Percentiles rank a stretch among this genome's conserved stretches.
Evolutionary conservation across 1,140 invertebrate species (phyloP).

Genomic region (Diorhabda carinulata): DNA sequence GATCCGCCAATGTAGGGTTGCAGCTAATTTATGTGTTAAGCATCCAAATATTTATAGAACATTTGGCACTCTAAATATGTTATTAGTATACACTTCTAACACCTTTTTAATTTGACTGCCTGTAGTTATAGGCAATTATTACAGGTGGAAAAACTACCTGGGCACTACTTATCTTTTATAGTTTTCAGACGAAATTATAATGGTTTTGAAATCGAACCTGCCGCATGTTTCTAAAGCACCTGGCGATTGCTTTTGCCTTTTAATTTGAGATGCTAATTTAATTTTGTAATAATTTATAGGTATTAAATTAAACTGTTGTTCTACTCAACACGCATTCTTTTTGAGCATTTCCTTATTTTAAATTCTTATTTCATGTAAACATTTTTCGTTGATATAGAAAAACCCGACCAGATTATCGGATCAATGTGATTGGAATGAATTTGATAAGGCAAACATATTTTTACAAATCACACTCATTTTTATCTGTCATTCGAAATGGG

Average conservation of each 20-base stretch:
- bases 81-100: slow-evolving; percentile 21
- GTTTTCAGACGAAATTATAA: slow-evolving; percentile 19
- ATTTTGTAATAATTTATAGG: slow-evolving; percentile 20
- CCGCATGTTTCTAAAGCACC: slow-evolving; percentile 14
- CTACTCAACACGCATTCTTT: slow-evolving; percentile 17
- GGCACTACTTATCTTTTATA: slow-evolving; percentile 14
- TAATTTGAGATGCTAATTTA: slow-evolving; percentile 19
- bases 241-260: slow-evolving; percentile 17
- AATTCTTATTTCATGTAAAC: too few species aligned
- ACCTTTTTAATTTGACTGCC: slow-evolving; percentile 19
- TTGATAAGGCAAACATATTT: too few species aligned
- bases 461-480: too few species aligned
- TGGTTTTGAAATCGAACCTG: slow-evolving; percentile 21
- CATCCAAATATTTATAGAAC: slow-evolving; percentile 21
- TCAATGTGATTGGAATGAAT: too few species aligned
- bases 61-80: slow-evolving; percentile 21
- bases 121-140: slow-evolving; percentile 19
- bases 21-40: slow-evolving; percentile 15
- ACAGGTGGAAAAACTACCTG: slow-evolving; percentile 20
- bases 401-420: too few species aligned
- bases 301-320: slow-evolving; percentile 20
- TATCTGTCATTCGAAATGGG: too few species aligned
- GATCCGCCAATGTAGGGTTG: slow-evolving; percentile 3
- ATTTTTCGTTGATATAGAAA: too few species aligned
- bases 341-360: background rate